Conservation (phyloP, 2,888 invertebrate species). For the Chalcosyrphus nemorum region DNA sequence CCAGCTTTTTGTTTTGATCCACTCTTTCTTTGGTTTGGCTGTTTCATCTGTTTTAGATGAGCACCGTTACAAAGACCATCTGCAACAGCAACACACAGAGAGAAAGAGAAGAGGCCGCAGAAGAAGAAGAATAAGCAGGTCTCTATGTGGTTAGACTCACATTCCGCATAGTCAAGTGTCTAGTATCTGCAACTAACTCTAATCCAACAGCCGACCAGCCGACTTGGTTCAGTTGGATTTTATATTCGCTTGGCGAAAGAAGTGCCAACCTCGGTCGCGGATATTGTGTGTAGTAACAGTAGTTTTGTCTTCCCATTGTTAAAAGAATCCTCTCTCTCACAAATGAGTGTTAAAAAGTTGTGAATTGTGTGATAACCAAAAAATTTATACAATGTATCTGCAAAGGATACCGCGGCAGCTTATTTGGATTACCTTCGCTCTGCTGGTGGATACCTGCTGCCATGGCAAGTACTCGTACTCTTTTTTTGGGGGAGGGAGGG, state of each 20-base stretch:
- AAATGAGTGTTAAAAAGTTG: slow-evolving; percentile 50
- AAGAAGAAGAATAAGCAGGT: slow-evolving; percentile 47
- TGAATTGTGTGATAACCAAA: slow-evolving; percentile 19
- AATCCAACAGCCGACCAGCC: slow-evolving; percentile 33
- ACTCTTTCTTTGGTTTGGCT: slow-evolving; percentile 48
- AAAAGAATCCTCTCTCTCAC: background rate
- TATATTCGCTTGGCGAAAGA: slow-evolving; percentile 64
- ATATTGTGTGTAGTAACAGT: slow-evolving; percentile 29
- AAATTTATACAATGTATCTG: slow-evolving; percentile 48
- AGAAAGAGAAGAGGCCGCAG: slow-evolving; percentile 31
- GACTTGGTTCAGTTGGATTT: slow-evolving; percentile 52
- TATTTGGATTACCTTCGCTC: slow-evolving; percentile 55
- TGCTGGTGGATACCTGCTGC: slow-evolving; percentile 51
- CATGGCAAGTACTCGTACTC: slow-evolving; percentile 68
- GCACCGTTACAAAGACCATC: slow-evolving; percentile 53
- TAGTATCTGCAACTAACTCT: slow-evolving; percentile 66
- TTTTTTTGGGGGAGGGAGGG: background rate
- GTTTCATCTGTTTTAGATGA: background rate
- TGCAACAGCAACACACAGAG: no score
- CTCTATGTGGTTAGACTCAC: slow-evolving; percentile 54
- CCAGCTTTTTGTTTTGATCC: slow-evolving; percentile 63
- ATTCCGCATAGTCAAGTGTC: slow-evolving; percentile 51
- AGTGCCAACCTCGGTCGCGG: slow-evolving; percentile 64
- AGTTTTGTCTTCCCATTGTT: slow-evolving; percentile 11
- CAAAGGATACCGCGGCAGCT: slow-evolving; percentile 54